Conservation (phyloP, 2,888 invertebrate genomes). For the Mechanitis mazaeus region DNA sequence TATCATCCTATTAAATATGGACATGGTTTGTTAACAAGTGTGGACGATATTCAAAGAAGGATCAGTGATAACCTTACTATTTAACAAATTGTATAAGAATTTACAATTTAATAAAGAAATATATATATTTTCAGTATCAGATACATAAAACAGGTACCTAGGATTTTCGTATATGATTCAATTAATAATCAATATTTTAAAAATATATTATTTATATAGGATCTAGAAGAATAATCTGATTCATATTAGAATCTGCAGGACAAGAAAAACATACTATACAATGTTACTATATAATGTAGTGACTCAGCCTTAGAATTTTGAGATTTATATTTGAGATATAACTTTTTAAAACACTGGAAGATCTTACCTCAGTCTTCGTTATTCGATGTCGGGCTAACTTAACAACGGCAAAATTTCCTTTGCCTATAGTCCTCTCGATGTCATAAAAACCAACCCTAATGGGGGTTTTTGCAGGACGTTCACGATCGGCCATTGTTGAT, state of each 20-base stretch:
- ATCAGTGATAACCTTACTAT: no score
- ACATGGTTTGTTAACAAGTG: not conserved
- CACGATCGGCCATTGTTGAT: constrained; percentile 75
- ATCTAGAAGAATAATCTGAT: no score
- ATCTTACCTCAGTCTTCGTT: constrained; percentile 96
- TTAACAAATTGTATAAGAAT: no score
- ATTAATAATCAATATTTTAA: no score
- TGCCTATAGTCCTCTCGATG: constrained; percentile 97
- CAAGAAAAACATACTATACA: no score
- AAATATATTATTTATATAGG: no score
- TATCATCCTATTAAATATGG: not conserved
- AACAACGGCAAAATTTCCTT: constrained; percentile 99
- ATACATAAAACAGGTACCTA: no score
- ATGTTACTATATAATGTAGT: not conserved
- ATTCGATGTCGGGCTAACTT: constrained; percentile 98
- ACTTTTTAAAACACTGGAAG: constrained; percentile 8
- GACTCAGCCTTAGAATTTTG: constrained; percentile 12
- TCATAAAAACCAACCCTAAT: constrained; percentile 98
- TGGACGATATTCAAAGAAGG: no score
- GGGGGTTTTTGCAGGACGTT: constrained; percentile 79
- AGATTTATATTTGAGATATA: constrained; percentile 10
- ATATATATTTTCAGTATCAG: no score
- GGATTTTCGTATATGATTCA: no score
- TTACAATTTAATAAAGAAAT: no score
- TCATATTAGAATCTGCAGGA: no score